Conservation (phyloP, 2,797 vertebrate genomes). For the Carcharodon carcharias region DNA sequence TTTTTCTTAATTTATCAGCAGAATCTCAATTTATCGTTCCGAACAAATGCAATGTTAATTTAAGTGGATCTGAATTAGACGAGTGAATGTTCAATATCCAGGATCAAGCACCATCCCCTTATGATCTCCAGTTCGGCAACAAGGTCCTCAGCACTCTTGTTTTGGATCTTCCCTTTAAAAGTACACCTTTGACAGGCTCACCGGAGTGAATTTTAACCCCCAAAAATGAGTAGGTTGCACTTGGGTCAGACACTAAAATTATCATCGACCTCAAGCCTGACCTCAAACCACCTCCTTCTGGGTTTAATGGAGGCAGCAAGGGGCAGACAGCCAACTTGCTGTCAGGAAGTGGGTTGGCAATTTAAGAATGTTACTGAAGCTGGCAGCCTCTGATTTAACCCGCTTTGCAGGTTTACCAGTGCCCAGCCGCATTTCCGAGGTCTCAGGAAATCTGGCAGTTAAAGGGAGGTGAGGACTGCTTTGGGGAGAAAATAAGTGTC, state of each 20-base stretch:
- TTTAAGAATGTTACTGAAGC: neutral
- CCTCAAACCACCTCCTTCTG: neutral
- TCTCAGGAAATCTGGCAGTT: too few relatives aligned
- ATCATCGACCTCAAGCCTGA: neutral
- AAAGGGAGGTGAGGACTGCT: too few relatives aligned
- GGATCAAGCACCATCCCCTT: neutral
- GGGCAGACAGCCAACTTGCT: too few relatives aligned
- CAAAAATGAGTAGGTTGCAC: neutral
- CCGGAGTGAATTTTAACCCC: neutral
- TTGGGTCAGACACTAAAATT: neutral
- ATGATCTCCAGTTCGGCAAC: neutral
- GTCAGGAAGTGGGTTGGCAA: neutral
- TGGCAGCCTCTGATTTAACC: neutral
- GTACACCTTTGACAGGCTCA: neutral
- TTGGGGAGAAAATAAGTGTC: too few relatives aligned
- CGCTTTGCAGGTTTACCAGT: too few relatives aligned
- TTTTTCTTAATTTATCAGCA: neutral
- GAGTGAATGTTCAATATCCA: neutral
- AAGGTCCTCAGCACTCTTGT: neutral
- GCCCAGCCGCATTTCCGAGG: too few relatives aligned
- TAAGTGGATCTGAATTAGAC: neutral
- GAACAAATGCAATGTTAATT: neutral
- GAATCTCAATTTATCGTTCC: neutral
- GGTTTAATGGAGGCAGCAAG: neutral
- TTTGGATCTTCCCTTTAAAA: neutral